These are phyloP conservation scores for Zaprionus camerounensis DNA, from an alignment of 1,140 invertebrate species.

Conservation along the genomic window DNA sequence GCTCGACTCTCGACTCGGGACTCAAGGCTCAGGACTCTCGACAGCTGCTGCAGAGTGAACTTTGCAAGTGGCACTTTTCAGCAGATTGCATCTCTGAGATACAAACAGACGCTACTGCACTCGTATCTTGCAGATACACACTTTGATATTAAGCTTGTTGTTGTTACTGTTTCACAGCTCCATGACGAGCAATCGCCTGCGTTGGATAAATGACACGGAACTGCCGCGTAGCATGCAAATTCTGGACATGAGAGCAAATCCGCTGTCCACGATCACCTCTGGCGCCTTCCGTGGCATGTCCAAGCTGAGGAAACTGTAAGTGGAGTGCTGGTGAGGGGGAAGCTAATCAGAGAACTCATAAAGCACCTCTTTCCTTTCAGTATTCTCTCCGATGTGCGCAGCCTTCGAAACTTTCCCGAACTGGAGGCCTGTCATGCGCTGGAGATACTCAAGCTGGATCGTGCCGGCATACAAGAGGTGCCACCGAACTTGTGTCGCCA, in stretches of 20 bases:
- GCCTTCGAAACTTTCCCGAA: conserved; percentile 91
- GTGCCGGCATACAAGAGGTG: conserved; percentile 89
- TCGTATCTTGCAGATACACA: background rate
- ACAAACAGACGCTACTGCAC: background rate
- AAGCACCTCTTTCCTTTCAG: conserved; percentile 85
- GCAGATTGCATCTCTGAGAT: conserved; percentile 39
- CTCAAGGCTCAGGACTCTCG: background rate
- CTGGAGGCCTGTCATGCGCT: conserved; percentile 91
- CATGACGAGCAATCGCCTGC: conserved; percentile 89
- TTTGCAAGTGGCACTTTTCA: conserved; percentile 54
- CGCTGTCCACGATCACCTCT: conserved; percentile 87
- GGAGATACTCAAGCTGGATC: conserved; percentile 92
- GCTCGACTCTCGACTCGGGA: conserved; percentile 45
- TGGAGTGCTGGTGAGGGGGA: conserved; percentile 55
- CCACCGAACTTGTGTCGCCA: conserved; percentile 91
- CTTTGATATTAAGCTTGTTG: conserved; percentile 8
- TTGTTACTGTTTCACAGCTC: conserved; percentile 79
- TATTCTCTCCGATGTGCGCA: conserved; percentile 92
- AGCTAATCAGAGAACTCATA: background rate
- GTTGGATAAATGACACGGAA: conserved; percentile 87
- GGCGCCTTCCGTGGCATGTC: conserved; percentile 88
- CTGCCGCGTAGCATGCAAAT: conserved; percentile 87
- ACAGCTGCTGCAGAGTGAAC: conserved; percentile 60
- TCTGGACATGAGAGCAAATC: conserved; percentile 90
- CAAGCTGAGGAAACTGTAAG: conserved; percentile 90